Evolutionary conservation across 2,113 vertebrate species (phyloP).

Genomic region (Illadopsis cleaveri): DNA sequence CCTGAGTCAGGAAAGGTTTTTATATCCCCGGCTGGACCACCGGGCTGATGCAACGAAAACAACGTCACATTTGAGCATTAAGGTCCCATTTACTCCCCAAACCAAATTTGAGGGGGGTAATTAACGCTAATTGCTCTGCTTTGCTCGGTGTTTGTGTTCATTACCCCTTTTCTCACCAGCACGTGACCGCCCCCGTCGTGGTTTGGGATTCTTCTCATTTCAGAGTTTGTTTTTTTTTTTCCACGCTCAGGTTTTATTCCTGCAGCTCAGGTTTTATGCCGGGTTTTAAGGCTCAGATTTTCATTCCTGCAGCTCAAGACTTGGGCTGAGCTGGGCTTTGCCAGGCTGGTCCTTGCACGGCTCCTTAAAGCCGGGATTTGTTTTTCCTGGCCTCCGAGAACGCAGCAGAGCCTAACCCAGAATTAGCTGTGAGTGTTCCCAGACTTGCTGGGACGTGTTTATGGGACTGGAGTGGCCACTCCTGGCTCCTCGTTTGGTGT

Average conservation of each 20-base stretch:
- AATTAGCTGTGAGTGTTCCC: background rate
- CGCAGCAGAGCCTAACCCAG: background rate
- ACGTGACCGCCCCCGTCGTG: too few relatives aligned
- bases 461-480: background rate
- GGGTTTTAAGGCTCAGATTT: background rate
- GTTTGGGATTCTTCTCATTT: conserved; percentile 18
- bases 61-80: conserved; percentile 58
- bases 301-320: too few relatives aligned
- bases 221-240: background rate
- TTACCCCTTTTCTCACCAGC: conserved; percentile 12
- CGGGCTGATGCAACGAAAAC: conserved; percentile 64
- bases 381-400: conserved; percentile 4
- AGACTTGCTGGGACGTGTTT: conserved; percentile 11
- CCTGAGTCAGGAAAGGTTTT: conserved; percentile 47
- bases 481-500: background rate
- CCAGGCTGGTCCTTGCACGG: background rate
- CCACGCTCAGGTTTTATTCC: background rate
- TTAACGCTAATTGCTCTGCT: conserved; percentile 60
- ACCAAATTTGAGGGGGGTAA: conserved; percentile 29
- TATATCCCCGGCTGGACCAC: conserved; percentile 60
- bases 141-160: conserved; percentile 14
- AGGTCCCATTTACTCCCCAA: conserved; percentile 55
- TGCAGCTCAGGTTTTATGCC: too few relatives aligned
- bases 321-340: too few relatives aligned
- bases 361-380: background rate